Conservation (phyloP, 2,113 vertebrate species). For the Hipposideros armiger region DNA sequence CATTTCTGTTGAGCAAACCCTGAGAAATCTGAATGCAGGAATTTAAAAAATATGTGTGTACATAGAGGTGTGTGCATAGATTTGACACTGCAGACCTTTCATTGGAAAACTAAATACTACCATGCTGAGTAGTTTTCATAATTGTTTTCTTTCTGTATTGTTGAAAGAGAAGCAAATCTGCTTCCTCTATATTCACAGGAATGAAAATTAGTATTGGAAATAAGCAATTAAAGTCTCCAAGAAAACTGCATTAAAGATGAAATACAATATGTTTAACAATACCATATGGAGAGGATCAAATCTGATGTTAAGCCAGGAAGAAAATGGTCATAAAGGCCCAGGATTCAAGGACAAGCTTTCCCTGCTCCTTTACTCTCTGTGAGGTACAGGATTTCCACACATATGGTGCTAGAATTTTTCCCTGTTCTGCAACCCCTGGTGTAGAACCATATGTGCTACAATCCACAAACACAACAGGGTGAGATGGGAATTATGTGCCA, state of each 20-base stretch:
- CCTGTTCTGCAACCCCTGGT: neutral
- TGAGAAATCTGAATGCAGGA: constrained; percentile 47
- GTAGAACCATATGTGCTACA: constrained; percentile 70
- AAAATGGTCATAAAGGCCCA: constrained; percentile 61
- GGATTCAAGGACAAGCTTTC: constrained; percentile 72
- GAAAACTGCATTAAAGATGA: constrained; percentile 70
- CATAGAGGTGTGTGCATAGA: constrained; percentile 26
- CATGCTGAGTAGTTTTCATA: constrained; percentile 71
- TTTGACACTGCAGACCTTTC: constrained; percentile 68
- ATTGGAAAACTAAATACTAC: constrained; percentile 70
- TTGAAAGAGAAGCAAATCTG: constrained; percentile 75
- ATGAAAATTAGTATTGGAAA: constrained; percentile 80
- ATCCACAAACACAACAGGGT: constrained; percentile 20
- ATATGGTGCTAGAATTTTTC: constrained; percentile 66
- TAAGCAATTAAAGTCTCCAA: constrained; percentile 76
- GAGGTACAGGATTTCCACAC: constrained; percentile 72
- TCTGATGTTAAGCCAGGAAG: constrained; percentile 72
- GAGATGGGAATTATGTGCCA: constrained; percentile 40
- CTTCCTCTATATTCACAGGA: constrained; percentile 75
- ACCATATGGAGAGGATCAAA: constrained; percentile 67
- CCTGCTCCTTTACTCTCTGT: constrained; percentile 16
- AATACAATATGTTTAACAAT: constrained; percentile 76
- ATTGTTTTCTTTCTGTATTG: constrained; percentile 76
- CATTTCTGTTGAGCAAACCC: constrained; percentile 47
- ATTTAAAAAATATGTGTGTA: constrained; percentile 43